A percentile compares a stretch with the other conserved stretches of the same genome.
These are phyloP conservation scores for Darevskia nairensis DNA, from an alignment of 2,797 vertebrate species.

Conservation along the genomic window DNA sequence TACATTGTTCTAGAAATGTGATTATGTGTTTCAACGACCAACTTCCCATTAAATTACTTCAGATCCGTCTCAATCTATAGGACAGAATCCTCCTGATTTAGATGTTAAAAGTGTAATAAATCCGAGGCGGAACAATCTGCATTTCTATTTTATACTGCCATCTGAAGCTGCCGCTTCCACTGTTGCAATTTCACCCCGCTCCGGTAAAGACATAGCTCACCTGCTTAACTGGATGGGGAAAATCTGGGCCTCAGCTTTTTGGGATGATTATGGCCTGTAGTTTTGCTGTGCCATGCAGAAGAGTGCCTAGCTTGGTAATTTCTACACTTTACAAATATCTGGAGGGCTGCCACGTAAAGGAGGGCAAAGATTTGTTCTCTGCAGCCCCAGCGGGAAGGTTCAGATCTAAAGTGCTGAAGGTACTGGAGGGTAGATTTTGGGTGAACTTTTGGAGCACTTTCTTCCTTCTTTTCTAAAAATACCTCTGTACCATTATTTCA, in stretches of 20 bases:
- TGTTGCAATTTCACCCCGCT: conserved; percentile 24
- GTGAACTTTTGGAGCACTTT: too few relatives aligned
- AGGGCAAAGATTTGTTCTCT: too few relatives aligned
- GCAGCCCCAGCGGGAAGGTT: too few relatives aligned
- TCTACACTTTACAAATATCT: background rate
- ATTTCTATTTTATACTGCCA: conserved; percentile 64
- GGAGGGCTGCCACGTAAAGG: too few relatives aligned
- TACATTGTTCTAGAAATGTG: conserved; percentile 69
- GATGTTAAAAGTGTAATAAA: conserved; percentile 70
- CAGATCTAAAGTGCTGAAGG: too few relatives aligned
- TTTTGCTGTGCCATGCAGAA: background rate
- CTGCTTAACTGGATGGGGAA: conserved; percentile 21
- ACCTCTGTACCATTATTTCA: too few relatives aligned
- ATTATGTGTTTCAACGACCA: conserved; percentile 69
- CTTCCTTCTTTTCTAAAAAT: too few relatives aligned
- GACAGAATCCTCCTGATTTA: conserved; percentile 68
- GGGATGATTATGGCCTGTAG: conserved; percentile 9
- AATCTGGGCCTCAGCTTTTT: conserved; percentile 31
- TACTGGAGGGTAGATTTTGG: too few relatives aligned
- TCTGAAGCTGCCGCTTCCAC: conserved; percentile 40
- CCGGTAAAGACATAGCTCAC: conserved; percentile 12
- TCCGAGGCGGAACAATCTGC: conserved; percentile 60
- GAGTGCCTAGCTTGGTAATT: background rate
- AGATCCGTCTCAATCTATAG: conserved; percentile 68
- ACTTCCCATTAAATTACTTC: conserved; percentile 66